Evolutionary conservation across 1,140 invertebrate species (phyloP).

Genomic region (Heliconius melpomene): DNA sequence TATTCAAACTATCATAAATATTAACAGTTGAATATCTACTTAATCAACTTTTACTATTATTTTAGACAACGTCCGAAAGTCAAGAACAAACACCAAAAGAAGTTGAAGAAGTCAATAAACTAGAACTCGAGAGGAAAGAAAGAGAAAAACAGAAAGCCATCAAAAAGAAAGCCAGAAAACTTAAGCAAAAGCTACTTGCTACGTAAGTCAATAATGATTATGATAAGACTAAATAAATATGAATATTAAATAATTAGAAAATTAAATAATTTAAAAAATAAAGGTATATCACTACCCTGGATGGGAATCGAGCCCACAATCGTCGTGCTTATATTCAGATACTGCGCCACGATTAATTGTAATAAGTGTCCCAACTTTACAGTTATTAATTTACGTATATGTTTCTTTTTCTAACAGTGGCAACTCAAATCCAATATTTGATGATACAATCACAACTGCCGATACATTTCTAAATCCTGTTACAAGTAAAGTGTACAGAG

Average conservation of each 20-base stretch:
- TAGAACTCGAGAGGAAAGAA: slow-evolving; percentile 62
- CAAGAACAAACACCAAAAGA: slow-evolving; percentile 59
- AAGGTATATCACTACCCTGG: neutral
- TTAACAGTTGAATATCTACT: too few species aligned
- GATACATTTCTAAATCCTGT: slow-evolving; percentile 42
- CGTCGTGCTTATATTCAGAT: too few species aligned
- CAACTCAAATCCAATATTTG: slow-evolving; percentile 39
- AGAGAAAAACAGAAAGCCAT: slow-evolving; percentile 64
- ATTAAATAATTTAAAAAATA: too few species aligned
- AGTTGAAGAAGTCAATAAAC: slow-evolving; percentile 47
- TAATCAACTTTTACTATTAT: neutral
- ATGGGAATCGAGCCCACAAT: too few species aligned
- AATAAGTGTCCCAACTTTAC: neutral
- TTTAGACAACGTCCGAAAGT: slow-evolving; percentile 68
- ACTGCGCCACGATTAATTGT: too few species aligned
- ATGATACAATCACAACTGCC: slow-evolving; percentile 42
- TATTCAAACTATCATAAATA: too few species aligned
- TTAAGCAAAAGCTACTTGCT: slow-evolving; percentile 63
- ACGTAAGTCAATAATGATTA: slow-evolving; percentile 46
- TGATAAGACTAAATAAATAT: neutral
- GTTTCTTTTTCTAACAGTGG: slow-evolving; percentile 35
- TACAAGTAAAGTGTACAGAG: slow-evolving; percentile 56
- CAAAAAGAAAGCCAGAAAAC: slow-evolving; percentile 68
- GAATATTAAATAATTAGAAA: neutral
- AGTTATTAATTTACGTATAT: slow-evolving; percentile 13